Evolutionary conservation across 1,140 invertebrate genomes (phyloP).

Genomic region (Vollenhovia emeryi): DNA sequence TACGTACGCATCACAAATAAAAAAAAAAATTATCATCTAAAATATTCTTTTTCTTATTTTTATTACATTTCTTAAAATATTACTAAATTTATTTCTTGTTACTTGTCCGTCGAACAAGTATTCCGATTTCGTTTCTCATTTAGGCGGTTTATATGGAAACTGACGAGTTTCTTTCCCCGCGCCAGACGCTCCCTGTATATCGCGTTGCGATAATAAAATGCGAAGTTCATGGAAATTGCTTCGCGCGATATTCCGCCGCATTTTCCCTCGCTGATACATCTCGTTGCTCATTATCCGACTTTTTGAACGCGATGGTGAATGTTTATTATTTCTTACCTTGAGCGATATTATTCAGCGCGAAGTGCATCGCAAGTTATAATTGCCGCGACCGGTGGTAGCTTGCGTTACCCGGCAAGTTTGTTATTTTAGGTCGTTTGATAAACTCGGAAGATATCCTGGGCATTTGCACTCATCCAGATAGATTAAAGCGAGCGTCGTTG

Average conservation of each 20-base stretch:
- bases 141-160: background rate
- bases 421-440: slow-evolving; percentile 55
- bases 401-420: slow-evolving; percentile 53
- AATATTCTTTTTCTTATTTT: background rate
- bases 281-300: slow-evolving; percentile 53
- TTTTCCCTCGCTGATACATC: slow-evolving; percentile 30
- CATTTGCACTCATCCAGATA: slow-evolving; percentile 54
- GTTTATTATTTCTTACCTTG: slow-evolving; percentile 58
- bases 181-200: background rate
- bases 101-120: background rate
- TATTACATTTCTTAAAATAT: background rate
- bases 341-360: slow-evolving; percentile 53
- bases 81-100: background rate
- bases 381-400: slow-evolving; percentile 43
- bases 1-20: background rate
- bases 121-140: slow-evolving; percentile 23
- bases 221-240: slow-evolving; percentile 55
- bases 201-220: slow-evolving; percentile 50
- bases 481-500: slow-evolving; percentile 44
- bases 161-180: slow-evolving; percentile 27
- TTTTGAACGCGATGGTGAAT: slow-evolving; percentile 43
- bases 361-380: slow-evolving; percentile 57
- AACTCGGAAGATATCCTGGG: slow-evolving; percentile 50
- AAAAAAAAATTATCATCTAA: background rate
- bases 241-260: slow-evolving; percentile 9